Evolutionary conservation across 2,113 vertebrate species (phyloP).

Genomic region (Nycticryphes semicollaris): DNA sequence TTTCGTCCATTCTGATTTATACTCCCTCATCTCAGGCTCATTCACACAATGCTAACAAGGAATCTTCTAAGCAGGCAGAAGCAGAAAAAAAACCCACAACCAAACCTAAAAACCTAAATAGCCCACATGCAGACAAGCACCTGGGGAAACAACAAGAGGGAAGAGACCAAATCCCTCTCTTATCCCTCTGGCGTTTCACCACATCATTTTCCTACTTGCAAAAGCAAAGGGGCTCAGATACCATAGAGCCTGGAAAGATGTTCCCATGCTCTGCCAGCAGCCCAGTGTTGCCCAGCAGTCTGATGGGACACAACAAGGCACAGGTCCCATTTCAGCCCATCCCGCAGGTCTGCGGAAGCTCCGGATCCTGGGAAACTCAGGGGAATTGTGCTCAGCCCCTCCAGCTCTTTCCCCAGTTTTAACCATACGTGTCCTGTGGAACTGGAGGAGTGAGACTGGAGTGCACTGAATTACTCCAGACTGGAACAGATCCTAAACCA

Average conservation of each 20-base stretch:
- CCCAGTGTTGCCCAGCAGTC: background rate
- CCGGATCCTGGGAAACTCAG: background rate
- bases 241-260: background rate
- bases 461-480: background rate
- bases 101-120: background rate
- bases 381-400: background rate
- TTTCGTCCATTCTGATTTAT: slow-evolving; percentile 53
- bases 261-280: background rate
- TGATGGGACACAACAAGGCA: background rate
- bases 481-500: background rate
- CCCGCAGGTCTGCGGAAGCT: background rate
- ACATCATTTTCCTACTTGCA: background rate
- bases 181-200: background rate
- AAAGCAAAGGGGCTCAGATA: background rate
- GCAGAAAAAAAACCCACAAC: background rate
- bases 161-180: background rate
- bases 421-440: background rate
- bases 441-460: background rate
- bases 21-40: background rate
- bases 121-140: background rate
- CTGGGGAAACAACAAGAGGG: background rate
- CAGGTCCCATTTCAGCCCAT: background rate
- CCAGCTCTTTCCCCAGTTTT: background rate
- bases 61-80: background rate
- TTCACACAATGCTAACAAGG: slow-evolving; percentile 42